Conservation (phyloP, 2,113 vertebrate species). For the Dicentrarchus labrax region DNA sequence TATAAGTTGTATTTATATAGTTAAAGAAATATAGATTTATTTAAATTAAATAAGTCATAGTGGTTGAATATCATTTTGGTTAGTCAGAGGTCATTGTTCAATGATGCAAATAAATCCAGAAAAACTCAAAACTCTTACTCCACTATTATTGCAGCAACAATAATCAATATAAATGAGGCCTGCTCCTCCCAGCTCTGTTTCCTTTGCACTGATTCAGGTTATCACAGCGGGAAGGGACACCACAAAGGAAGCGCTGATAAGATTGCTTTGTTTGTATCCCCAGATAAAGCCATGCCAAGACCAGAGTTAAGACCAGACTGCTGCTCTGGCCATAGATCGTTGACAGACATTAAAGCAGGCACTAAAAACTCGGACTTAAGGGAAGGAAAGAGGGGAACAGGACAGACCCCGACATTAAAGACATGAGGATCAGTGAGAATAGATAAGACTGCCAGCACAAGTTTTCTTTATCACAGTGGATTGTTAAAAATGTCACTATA, state of each 20-base stretch:
- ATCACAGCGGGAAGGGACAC: conserved; percentile 61
- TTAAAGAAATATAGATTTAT: not conserved
- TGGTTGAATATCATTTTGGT: not conserved
- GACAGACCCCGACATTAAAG: conserved; percentile 58
- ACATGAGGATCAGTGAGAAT: conserved; percentile 15
- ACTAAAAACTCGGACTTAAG: conserved; percentile 59
- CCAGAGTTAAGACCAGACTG: conserved; percentile 62
- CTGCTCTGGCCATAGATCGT: conserved; percentile 59
- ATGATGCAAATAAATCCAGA: not conserved
- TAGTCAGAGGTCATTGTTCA: not conserved
- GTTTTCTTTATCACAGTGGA: conserved; percentile 48
- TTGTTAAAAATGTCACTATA: conserved; percentile 43
- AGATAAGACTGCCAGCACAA: conserved; percentile 55
- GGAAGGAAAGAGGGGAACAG: conserved; percentile 45
- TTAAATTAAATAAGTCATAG: not conserved
- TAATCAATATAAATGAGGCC: conserved; percentile 32
- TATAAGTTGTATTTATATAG: not conserved
- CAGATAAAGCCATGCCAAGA: conserved; percentile 71
- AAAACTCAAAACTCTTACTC: not conserved
- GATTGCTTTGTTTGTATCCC: conserved; percentile 76
- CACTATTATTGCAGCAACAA: conserved; percentile 1
- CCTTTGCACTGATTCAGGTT: conserved; percentile 58
- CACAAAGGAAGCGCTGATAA: conserved; percentile 82
- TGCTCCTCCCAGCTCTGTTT: conserved; percentile 36
- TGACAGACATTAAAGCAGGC: conserved; percentile 75